phyloP scores from a whole-genome alignment of 2,797 vertebrate genomes.

The Erpetoichthys calabaricus region DNA sequence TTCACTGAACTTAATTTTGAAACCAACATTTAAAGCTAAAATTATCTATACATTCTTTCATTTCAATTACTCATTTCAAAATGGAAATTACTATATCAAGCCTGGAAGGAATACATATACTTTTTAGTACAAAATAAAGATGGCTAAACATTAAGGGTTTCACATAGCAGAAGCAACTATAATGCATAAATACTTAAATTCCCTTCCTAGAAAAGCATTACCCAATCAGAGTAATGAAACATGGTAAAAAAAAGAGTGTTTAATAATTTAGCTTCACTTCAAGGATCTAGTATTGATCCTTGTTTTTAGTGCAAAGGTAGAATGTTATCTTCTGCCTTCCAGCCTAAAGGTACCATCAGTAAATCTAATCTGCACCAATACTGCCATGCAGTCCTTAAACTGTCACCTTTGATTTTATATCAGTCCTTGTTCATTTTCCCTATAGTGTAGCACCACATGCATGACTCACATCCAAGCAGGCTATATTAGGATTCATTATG shows the following conservation, averaged over 20 bases:
- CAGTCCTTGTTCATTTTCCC: constrained; percentile 16
- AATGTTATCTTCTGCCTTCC: constrained; percentile 58
- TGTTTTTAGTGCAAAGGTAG: constrained; percentile 66
- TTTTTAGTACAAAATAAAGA: too few relatives aligned
- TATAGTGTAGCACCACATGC: too few relatives aligned
- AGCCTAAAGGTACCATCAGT: constrained; percentile 56
- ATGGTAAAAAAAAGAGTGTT: constrained; percentile 49
- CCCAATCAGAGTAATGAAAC: constrained; percentile 57
- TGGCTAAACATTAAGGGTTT: constrained; percentile 35
- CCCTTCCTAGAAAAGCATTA: constrained; percentile 34
- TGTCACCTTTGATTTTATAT: constrained; percentile 44
- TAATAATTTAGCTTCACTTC: constrained; percentile 77
- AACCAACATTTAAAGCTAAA: too few relatives aligned
- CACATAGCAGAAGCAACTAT: constrained; percentile 35
- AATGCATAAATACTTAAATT: constrained; percentile 39
- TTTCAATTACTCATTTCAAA: too few relatives aligned
- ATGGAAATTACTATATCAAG: too few relatives aligned
- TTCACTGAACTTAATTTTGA: too few relatives aligned
- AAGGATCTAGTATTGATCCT: constrained; percentile 70
- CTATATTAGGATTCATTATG: too few relatives aligned
- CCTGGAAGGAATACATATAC: too few relatives aligned
- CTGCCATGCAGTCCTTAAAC: constrained; percentile 31
- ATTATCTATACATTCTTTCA: too few relatives aligned
- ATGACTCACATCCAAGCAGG: too few relatives aligned
- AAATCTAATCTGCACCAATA: constrained; percentile 57